A percentile compares a stretch with the other conserved stretches of the same genome.
Evolutionary conservation across 2,113 vertebrate species (phyloP).

Genomic region (Aegithalos caudatus): DNA sequence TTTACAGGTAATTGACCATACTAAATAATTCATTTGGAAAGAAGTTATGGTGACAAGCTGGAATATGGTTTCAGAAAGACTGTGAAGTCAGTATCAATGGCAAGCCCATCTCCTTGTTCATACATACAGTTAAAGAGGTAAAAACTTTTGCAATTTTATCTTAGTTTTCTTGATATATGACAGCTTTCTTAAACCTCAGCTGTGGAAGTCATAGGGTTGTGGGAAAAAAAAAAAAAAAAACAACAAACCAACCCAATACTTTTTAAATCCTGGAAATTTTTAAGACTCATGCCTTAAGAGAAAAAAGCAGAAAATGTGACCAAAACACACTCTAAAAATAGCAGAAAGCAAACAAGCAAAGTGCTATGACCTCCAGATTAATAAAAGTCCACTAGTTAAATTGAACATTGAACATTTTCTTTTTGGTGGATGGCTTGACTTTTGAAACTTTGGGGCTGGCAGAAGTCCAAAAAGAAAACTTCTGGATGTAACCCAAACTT

Average conservation of each 20-base stretch:
- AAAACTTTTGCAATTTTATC: background rate
- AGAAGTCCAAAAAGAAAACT: background rate
- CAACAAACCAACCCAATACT: background rate
- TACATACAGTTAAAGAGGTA: background rate
- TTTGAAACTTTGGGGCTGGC: background rate
- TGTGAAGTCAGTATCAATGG: background rate
- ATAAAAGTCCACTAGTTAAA: background rate
- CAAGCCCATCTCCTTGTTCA: background rate
- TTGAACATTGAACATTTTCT: background rate
- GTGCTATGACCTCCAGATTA: background rate
- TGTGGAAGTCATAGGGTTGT: background rate
- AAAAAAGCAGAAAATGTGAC: background rate
- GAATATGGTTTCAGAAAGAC: background rate
- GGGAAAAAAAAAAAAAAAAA: rapidly evolving
- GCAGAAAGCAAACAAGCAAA: background rate
- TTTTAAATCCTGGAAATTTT: background rate
- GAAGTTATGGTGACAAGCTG: background rate
- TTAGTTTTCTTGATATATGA: background rate
- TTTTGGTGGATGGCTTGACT: background rate
- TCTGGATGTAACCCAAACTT: background rate
- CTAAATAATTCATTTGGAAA: background rate
- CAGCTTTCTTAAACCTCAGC: background rate
- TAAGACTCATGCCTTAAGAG: background rate
- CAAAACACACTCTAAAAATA: background rate
- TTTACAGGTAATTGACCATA: background rate